These are phyloP conservation scores for Eulemur mongoz DNA, from an alignment of 2,797 vertebrate species.

Conservation along the genomic window DNA sequence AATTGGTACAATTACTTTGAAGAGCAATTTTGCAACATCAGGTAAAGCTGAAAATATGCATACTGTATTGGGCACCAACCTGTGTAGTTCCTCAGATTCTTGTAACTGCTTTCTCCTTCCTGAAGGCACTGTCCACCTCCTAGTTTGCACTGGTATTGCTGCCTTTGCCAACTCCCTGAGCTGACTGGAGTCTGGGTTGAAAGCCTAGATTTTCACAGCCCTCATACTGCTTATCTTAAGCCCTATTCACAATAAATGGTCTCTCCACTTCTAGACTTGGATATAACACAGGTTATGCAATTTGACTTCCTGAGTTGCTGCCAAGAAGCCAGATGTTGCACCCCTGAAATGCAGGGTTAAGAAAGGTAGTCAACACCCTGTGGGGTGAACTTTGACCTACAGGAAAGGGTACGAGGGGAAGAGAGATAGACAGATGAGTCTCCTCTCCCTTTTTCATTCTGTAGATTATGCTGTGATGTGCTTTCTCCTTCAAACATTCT, in stretches of 20 bases:
- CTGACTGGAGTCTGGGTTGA: background rate
- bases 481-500: background rate
- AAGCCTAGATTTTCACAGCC: background rate
- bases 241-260: background rate
- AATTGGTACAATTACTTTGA: background rate
- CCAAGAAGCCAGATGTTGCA: background rate
- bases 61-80: background rate
- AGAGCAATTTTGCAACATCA: background rate
- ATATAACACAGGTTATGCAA: background rate
- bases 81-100: background rate
- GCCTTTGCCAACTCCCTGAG: background rate
- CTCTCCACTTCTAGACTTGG: background rate
- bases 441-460: background rate
- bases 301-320: background rate
- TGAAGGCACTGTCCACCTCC: background rate
- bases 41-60: background rate
- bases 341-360: background rate
- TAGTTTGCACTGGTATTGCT: background rate
- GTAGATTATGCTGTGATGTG: background rate
- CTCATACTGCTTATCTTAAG: background rate
- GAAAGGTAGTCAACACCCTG: background rate
- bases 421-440: background rate
- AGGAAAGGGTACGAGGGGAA: background rate
- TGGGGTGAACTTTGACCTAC: background rate
- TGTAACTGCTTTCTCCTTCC: background rate